Evolutionary conservation across 2,888 invertebrate species (phyloP), one percentile per base, ranked within the genome.

Genomic region (Opisthograptis luteolata): DNA sequence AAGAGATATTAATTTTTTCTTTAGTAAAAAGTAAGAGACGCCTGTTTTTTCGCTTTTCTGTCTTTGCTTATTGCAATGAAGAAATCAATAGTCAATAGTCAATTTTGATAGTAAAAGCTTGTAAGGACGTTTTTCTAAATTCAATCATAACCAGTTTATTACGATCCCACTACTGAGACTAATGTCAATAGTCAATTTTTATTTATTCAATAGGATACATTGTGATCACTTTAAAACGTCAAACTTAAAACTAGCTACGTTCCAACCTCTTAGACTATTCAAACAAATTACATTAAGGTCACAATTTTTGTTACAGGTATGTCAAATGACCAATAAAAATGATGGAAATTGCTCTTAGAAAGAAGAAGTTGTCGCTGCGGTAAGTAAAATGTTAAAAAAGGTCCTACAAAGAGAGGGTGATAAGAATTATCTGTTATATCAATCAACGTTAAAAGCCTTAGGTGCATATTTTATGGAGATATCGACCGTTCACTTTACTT

Each of bases 381-480:
- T 43, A 20, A 43, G 43, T 35, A 20, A 24, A 24, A 24, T 12
- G 2, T 31, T 9, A 22, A 24, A 42, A 35, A 27, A 27, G 8
- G 10, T 22, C 25, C 25, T n/a, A 10, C 4, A 12, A 3, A 9
- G 4, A 15, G 17, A 9, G 9, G 3, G 35, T 17, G 30, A 45
- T 36, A 45, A 37, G 30, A 37, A 17, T 45, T 30, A 45, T 31
- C 44, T 45, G 2, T 22, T 30, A 37, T 30, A 30, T 37, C 22
- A 30, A 34, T 27, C 25, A 24, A n/a, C 20, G 12, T 25, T 44
- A 30, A 36, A 30, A 36, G 20, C 35, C 5, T 34, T 24, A 19
- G 17, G 10, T 12, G 5, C 9, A 6, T 37, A 25, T 25, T 37
- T 25, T 9, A 10, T 5, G 15, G 25, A 10, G 12, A 24, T 9